Base-by-base conservation (phyloP, 2,113 vertebrate species). In the Pygoscelis adeliae region DNA sequence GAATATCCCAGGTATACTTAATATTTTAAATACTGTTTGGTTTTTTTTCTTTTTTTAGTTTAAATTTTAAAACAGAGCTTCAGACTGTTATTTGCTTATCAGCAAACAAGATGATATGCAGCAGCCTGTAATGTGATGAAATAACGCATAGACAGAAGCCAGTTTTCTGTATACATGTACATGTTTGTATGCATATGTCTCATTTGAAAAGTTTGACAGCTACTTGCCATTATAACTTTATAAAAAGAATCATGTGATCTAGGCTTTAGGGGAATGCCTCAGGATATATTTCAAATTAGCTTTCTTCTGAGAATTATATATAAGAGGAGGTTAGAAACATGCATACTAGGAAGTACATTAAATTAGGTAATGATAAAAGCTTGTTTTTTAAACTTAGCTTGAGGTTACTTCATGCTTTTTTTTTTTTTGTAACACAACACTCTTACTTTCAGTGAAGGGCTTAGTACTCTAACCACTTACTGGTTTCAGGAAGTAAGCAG, bases 1-100 rank as follows among this genome's bases (percentile, higher is more conserved):
- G 99, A 99, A 73, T 99, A 98, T 89, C 99, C 99, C 93, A 99
- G 99, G 99, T 99, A 99, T 65, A 70, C 14, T n/a, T 85, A 72
- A 32, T 34, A 36, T 78, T 83, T 91, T 23, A 38, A 63, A 49
- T 89, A 44, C 14, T 77, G 15, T 25, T 46, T 49, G 38, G 7
- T 42, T 42, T 42, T 42, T 15, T 42, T 42, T 3, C 7, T 42
- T 42, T 50, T 78, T 61, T 8, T 2, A 36, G 11, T 87, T 61
- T 83, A n/a, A 47, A 32, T 61, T 30, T 26, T 81, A 36, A 82
- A 91, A 20, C 32, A 66, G 67, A 42, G 15, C 21, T 93, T 94
- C 27, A 91, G 62, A 56, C 20, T 84, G 44, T 77, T 87, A 17
- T 7, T 77, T 78, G 42, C 34, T 71, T 91, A 22, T 61, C 36